Conservation (phyloP, 2,888 invertebrate species). For the Chrysolina oricalcia region DNA sequence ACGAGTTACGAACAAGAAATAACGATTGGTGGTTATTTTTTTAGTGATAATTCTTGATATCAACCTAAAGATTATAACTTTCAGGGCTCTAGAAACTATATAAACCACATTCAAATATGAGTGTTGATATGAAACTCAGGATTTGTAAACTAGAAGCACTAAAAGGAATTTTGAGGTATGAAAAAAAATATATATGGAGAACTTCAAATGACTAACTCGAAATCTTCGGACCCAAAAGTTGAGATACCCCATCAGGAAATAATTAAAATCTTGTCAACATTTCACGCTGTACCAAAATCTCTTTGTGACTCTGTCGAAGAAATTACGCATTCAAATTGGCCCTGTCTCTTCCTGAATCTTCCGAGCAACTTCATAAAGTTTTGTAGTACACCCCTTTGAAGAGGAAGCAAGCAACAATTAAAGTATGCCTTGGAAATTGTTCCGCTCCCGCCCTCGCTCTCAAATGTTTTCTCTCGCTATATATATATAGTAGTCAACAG, state of each 20-base stretch:
- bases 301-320: background rate
- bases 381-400: background rate
- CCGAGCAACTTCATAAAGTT: slow-evolving; percentile 13
- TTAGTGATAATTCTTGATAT: too few relatives aligned
- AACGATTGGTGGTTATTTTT: too few relatives aligned
- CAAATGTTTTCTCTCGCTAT: slow-evolving; percentile 46
- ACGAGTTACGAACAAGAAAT: too few relatives aligned
- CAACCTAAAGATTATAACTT: too few relatives aligned
- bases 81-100: too few relatives aligned
- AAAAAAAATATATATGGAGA: too few relatives aligned
- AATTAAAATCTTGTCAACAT: background rate
- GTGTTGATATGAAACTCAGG: too few relatives aligned
- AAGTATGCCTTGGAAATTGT: slow-evolving; percentile 55
- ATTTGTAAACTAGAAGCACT: too few relatives aligned
- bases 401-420: slow-evolving; percentile 55
- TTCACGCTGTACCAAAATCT: background rate
- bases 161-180: too few relatives aligned
- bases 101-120: too few relatives aligned
- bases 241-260: background rate
- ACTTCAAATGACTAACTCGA: background rate
- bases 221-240: background rate
- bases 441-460: slow-evolving; percentile 48
- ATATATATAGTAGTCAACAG: slow-evolving; percentile 44
- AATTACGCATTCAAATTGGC: slow-evolving; percentile 14
- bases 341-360: background rate